phyloP scores from a whole-genome alignment of 2,888 invertebrate genomes.

The Scrobipalpa costella region DNA sequence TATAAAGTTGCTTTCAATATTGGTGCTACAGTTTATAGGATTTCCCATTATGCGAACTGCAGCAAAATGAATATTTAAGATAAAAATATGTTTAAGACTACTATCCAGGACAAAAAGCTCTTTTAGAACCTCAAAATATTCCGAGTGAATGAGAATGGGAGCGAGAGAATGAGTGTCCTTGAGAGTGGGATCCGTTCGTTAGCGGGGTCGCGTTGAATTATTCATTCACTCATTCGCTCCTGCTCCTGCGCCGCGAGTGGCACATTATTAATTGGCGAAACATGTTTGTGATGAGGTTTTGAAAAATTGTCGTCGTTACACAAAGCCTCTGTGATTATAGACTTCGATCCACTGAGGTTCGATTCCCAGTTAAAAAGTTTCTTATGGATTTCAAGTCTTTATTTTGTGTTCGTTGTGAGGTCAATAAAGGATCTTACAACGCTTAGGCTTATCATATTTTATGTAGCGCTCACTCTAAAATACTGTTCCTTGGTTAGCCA shows the following conservation, averaged over 20 bases:
- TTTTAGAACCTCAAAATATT: constrained; percentile 4
- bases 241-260: background rate
- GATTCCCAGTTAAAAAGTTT: background rate
- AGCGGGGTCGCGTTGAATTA: constrained; percentile 53
- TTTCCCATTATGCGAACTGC: too few species aligned
- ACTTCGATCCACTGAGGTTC: background rate
- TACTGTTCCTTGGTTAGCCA: too few species aligned
- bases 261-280: constrained; percentile 12
- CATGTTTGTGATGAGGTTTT: constrained; percentile 8
- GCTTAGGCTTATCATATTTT: too few species aligned
- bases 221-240: constrained; percentile 40
- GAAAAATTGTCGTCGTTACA: background rate
- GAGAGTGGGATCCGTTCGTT: constrained; percentile 54
- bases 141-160: background rate
- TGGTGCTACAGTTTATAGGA: too few species aligned
- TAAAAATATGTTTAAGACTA: too few species aligned
- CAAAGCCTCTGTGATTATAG: background rate
- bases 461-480: too few species aligned
- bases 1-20: too few species aligned
- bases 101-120: background rate
- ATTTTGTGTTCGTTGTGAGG: too few species aligned
- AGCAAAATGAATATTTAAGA: too few species aligned
- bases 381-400: too few species aligned
- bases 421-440: too few species aligned
- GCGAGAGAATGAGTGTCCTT: constrained; percentile 42